Conservation (phyloP, 2,797 vertebrate species). For the Smutsia gigantea region DNA sequence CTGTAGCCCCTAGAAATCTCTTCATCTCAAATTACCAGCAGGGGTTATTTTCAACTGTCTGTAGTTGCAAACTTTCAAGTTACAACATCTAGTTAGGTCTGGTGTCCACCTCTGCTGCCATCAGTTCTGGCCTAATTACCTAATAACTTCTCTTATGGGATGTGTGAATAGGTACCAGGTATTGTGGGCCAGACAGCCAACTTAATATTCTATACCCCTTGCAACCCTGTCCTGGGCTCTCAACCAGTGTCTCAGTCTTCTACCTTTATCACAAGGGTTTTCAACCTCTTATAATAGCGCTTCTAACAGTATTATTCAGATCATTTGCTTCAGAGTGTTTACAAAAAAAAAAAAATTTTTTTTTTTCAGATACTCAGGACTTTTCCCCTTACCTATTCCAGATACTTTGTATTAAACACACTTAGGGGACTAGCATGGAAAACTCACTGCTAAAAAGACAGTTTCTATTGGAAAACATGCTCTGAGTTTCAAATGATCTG, state of each 20-base stretch:
- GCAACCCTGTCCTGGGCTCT: not conserved
- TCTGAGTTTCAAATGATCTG: conserved; percentile 28
- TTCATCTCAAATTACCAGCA: not conserved
- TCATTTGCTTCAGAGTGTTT: not conserved
- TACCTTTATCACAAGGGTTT: not conserved
- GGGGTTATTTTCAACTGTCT: not conserved
- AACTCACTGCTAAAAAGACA: not conserved
- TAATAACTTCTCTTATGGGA: not conserved
- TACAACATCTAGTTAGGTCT: not conserved
- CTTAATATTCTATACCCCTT: not conserved
- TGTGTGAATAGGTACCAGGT: not conserved
- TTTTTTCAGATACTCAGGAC: too few species aligned
- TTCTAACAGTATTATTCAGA: not conserved
- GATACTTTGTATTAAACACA: not conserved
- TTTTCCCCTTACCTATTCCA: not conserved
- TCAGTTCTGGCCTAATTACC: not conserved
- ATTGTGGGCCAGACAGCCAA: not conserved
- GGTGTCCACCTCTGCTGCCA: not conserved
- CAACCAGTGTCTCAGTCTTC: not conserved
- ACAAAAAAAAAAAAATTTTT: not conserved
- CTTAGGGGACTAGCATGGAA: not conserved
- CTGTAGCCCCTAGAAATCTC: not conserved
- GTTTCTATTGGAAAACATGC: not conserved
- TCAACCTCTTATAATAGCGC: not conserved
- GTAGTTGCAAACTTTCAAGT: not conserved